Evolutionary conservation across 2,797 vertebrate genomes (phyloP).

Genomic region (Pseudochirops corinnae): DNA sequence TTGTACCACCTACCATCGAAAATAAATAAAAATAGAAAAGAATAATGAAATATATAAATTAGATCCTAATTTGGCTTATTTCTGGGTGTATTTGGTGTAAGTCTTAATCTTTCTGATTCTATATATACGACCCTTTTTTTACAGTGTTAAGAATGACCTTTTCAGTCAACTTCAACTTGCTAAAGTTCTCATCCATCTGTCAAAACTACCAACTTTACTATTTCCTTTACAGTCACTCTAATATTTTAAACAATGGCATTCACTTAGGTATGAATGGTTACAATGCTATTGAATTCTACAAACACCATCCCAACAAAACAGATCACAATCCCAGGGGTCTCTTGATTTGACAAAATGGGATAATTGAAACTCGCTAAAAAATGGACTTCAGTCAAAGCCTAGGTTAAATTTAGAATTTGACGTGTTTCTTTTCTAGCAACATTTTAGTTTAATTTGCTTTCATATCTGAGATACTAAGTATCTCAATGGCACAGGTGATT

Average conservation of each 20-base stretch:
- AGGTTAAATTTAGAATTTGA: not conserved
- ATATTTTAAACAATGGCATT: not conserved
- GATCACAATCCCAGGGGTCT: not conserved
- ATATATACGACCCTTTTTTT: not conserved
- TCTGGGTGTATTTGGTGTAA: not conserved
- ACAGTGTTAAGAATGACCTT: not conserved
- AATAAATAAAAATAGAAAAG: conserved; percentile 19
- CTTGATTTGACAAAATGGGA: not conserved
- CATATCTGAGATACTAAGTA: conserved; percentile 42
- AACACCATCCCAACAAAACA: not conserved
- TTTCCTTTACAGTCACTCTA: not conserved
- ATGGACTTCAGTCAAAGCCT: not conserved
- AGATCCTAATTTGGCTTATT: not conserved
- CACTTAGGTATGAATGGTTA: conserved; percentile 3
- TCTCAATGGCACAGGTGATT: conserved; percentile 21
- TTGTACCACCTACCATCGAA: not conserved
- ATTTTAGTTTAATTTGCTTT: conserved; percentile 49
- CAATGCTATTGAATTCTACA: conserved; percentile 32
- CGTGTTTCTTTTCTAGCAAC: conserved; percentile 26
- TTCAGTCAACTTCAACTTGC: no score
- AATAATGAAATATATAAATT: conserved; percentile 22
- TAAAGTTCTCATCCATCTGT: not conserved
- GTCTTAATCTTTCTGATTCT: conserved; percentile 1
- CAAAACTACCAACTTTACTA: not conserved
- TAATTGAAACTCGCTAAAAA: conserved; percentile 5